phyloP scores from a whole-genome alignment of 2,113 vertebrate genomes.

The Chloropsis cyanopogon region DNA sequence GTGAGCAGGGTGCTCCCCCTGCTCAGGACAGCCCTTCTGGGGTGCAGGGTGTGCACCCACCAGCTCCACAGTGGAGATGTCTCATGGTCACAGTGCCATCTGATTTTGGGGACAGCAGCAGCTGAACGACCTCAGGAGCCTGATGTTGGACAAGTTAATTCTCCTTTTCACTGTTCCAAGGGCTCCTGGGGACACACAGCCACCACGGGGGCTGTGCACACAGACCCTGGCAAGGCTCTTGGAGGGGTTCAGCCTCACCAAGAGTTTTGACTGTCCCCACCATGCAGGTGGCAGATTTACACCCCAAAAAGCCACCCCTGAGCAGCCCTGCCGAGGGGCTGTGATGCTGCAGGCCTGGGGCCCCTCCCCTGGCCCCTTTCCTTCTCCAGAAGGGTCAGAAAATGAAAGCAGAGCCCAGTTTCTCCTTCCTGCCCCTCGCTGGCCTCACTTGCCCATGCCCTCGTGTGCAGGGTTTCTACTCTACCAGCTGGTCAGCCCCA shows the following conservation, averaged over 20 bases:
- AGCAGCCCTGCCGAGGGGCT: background rate
- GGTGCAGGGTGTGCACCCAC: background rate
- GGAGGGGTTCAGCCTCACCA: background rate
- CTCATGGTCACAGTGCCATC: background rate
- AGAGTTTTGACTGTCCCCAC: background rate
- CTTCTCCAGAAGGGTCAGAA: background rate
- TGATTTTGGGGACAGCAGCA: accelerated
- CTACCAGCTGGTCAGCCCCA: background rate
- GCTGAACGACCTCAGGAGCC: background rate
- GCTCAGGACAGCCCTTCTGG: background rate
- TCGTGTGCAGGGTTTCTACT: background rate
- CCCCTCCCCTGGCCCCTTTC: background rate
- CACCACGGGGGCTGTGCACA: background rate
- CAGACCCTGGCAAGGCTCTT: background rate
- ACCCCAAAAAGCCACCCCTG: background rate
- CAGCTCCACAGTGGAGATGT: background rate
- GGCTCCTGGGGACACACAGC: background rate
- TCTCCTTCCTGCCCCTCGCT: background rate
- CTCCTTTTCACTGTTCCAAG: background rate
- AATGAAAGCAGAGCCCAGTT: background rate
- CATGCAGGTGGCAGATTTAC: accelerated
- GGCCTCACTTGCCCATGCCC: background rate
- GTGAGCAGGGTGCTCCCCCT: background rate
- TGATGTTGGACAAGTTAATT: background rate
- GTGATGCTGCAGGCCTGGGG: background rate